Percentiles rank a stretch among this genome's conserved stretches.
Evolutionary conservation across 2,113 vertebrate species (phyloP).

Genomic region (Platysternon megacephalum): DNA sequence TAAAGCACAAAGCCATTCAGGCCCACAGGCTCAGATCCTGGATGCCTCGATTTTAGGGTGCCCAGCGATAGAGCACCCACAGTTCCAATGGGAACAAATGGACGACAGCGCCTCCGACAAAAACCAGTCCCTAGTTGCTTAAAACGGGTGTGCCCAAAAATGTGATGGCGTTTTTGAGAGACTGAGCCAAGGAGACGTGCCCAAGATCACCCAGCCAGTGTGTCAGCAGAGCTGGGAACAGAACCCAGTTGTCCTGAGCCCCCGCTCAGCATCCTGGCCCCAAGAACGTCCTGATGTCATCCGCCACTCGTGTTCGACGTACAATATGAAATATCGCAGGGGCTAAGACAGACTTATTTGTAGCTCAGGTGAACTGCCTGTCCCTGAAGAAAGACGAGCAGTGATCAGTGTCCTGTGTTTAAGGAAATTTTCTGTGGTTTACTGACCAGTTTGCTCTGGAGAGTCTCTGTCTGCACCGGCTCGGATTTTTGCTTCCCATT

Average conservation of each 20-base stretch:
- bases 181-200: too few species aligned
- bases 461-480: not conserved
- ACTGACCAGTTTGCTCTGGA: not conserved
- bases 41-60: not conserved
- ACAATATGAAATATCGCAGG: not conserved
- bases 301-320: rapidly evolving
- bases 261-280: not conserved
- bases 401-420: not conserved
- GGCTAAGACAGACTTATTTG: not conserved
- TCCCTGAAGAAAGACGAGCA: not conserved
- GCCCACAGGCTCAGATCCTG: not conserved
- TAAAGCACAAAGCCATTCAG: not conserved
- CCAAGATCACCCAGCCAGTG: not conserved
- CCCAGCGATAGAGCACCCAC: not conserved
- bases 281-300: too few species aligned
- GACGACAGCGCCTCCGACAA: not conserved
- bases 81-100: not conserved
- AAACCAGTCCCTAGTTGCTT: not conserved
- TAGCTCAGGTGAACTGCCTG: too few species aligned
- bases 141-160: not conserved
- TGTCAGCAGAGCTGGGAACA: not conserved
- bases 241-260: not conserved
- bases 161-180: not conserved
- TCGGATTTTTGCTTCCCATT: not conserved
- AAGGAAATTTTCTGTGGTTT: not conserved